Conservation (phyloP, 2,113 vertebrate genomes). For the Dromaius novaehollandiae region DNA sequence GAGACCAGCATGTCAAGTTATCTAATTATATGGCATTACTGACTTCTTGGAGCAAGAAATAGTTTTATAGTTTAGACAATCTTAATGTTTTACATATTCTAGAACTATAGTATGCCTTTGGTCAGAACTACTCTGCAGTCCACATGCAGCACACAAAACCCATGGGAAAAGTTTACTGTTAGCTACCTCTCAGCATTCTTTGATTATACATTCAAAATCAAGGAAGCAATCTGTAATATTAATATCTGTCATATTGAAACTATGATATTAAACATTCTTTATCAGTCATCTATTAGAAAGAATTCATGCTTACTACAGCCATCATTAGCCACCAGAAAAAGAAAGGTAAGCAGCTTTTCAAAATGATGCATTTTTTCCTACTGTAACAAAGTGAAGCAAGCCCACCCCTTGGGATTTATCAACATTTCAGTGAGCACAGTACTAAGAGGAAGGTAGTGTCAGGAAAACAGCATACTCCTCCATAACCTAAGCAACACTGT, state of each 20-base stretch:
- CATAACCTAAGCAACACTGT: not conserved
- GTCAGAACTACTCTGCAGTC: not conserved
- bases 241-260: not conserved
- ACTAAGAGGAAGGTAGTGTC: not conserved
- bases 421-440: not conserved
- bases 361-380: not conserved
- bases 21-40: not conserved
- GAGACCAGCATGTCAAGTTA: not conserved
- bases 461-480: not conserved
- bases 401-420: not conserved
- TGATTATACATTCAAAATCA: not conserved
- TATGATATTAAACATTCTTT: not conserved
- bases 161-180: not conserved
- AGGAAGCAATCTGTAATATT: not conserved
- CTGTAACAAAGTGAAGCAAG: not conserved
- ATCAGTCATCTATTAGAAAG: not conserved
- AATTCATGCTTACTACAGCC: not conserved
- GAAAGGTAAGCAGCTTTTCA: not conserved
- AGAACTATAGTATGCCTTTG: not conserved
- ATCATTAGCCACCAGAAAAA: not conserved
- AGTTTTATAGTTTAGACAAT: not conserved
- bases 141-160: not conserved
- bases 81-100: not conserved
- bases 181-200: not conserved
- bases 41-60: not conserved